Base-by-base conservation (phyloP, 2,797 vertebrate species). In the Geotrypetes seraphini region DNA sequence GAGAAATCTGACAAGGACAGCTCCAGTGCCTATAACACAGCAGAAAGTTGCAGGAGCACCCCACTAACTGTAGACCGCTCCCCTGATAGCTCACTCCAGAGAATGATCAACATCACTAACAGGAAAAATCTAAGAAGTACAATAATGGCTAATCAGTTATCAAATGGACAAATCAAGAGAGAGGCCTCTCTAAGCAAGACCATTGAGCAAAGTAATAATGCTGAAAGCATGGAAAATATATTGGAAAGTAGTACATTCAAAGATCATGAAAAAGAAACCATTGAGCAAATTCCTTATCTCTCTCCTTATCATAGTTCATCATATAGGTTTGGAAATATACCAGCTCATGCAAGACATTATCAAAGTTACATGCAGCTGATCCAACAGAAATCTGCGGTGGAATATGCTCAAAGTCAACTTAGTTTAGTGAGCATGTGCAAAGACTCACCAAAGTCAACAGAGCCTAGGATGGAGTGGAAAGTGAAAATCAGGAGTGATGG, bases 321-420 rank as follows among this genome's bases (percentile, higher is more conserved):
- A 22, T 88, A 87, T 28, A 79, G 91, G 31, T 88, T 83, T 0
- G 67, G 71, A 23, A 84, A 85, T 67, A 87, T 97, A 63, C 92
- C 95, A 1, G 82, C 84, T 3, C 92, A 96, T 7, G 88, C 92
- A 10, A 83, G 84, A 31, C 94, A 93, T 66, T 97, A 94, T 79
- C 95, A 93, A 70, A 98, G 94, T 79, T 97, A 96, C 49, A 91
- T 96, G 91, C 93, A 97, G 33, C 70, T 97, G 36, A 87, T 97
- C 46, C 94, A 98, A 55, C 92, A 97, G 74, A 91, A 84, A 19
- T 90, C 94, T 1, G 92, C 91, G 0, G 88, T 96, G 8, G 94
- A 97, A 53, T 96, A 89, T 0, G 86, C 92, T 15, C 90, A 96
- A 63, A 96, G 92, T 53, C 92, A 96, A 66, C 86, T 94, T 50